Evolutionary conservation across 2,888 invertebrate species (phyloP).

Genomic region (Rutpela maculata): DNA sequence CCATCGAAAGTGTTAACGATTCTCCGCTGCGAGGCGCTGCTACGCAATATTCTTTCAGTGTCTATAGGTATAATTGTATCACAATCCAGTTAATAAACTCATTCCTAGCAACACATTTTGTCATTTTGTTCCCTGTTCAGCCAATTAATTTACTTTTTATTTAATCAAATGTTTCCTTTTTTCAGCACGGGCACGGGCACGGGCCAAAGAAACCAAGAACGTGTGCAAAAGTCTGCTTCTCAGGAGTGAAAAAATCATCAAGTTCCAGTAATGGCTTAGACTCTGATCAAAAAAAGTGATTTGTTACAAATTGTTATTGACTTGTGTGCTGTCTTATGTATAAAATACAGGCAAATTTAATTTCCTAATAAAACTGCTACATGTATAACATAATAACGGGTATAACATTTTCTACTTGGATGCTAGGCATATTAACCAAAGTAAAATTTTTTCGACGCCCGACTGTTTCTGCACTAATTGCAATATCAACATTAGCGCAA

Average conservation of each 20-base stretch:
- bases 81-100: not conserved
- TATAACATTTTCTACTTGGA: too few relatives aligned
- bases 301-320: not conserved
- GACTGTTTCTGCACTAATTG: too few relatives aligned
- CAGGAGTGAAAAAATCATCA: constrained; percentile 13
- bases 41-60: too few relatives aligned
- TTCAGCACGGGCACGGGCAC: constrained; percentile 11
- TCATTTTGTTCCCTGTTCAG: not conserved
- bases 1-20: too few relatives aligned
- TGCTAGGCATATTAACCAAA: too few relatives aligned
- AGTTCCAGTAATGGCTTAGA: constrained; percentile 29
- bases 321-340: constrained; percentile 20
- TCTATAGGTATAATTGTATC: too few relatives aligned
- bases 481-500: too few relatives aligned
- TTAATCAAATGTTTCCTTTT: not conserved
- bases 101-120: not conserved
- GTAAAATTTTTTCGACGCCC: too few relatives aligned
- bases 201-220: not conserved
- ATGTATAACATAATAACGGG: too few relatives aligned
- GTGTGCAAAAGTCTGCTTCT: not conserved
- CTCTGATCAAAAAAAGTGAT: constrained; percentile 17
- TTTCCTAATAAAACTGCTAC: constrained; percentile 23
- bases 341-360: constrained; percentile 33
- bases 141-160: not conserved
- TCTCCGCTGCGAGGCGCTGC: too few relatives aligned